Evolutionary conservation across 2,797 vertebrate species (phyloP).

Genomic region (Danio kyathit): DNA sequence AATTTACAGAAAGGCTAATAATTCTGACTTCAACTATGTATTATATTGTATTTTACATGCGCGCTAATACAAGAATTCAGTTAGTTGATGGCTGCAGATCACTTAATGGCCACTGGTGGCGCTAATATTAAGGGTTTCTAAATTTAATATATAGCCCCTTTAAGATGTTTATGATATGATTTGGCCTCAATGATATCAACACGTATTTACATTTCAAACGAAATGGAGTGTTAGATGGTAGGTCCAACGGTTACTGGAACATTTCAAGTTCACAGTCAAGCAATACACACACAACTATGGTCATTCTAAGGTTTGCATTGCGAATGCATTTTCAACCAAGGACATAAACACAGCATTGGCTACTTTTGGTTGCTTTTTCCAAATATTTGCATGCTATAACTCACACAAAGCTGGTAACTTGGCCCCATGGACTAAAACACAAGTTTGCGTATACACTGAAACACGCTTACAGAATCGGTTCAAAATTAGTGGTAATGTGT

Average conservation of each 20-base stretch:
- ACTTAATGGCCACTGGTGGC: not conserved
- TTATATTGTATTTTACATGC: too few relatives aligned
- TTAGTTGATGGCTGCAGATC: not conserved
- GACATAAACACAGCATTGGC: not conserved
- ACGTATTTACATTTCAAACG: conserved; percentile 17
- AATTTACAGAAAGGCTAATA: too few relatives aligned
- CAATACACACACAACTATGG: not conserved
- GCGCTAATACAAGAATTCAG: too few relatives aligned
- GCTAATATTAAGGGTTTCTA: not conserved
- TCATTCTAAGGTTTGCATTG: not conserved
- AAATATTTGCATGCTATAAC: conserved; percentile 4
- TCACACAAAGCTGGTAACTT: conserved; percentile 25
- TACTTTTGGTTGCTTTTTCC: not conserved
- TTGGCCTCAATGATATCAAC: not conserved
- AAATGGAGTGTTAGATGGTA: conserved; percentile 34
- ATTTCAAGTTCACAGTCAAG: not conserved
- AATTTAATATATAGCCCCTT: not conserved
- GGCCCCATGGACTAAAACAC: conserved; percentile 37
- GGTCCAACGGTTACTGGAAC: conserved; percentile 5
- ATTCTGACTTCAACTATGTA: too few relatives aligned
- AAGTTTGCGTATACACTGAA: conserved; percentile 3
- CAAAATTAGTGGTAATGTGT: not conserved
- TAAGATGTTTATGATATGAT: not conserved
- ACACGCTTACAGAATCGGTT: conserved; percentile 9
- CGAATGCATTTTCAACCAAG: conserved; percentile 1